A percentile compares a stretch with the other conserved stretches of the same genome.
Conservation (phyloP, 1,140 invertebrate genomes). For the Neodiprion pinetum region DNA sequence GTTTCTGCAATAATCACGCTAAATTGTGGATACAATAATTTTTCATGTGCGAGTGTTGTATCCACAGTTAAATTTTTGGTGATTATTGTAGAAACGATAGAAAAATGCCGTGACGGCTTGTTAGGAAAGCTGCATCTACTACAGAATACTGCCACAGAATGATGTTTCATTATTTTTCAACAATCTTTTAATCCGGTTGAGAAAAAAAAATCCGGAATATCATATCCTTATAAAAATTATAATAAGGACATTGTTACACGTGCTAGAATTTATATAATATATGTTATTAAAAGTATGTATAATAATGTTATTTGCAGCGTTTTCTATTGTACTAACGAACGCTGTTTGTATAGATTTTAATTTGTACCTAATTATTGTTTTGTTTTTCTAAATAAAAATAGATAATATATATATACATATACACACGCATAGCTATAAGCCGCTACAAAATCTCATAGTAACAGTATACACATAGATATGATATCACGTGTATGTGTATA, state of each 20-base stretch:
- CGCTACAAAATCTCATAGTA: neutral
- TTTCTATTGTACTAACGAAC: neutral
- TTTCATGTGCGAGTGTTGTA: too few relatives aligned
- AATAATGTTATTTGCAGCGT: neutral
- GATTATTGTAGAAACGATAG: too few relatives aligned
- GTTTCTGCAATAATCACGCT: too few relatives aligned
- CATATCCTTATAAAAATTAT: neutral
- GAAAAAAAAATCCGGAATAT: too few relatives aligned
- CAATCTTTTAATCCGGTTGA: too few relatives aligned
- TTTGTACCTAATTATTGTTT: slow-evolving; percentile 4
- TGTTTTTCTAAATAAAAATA: neutral
- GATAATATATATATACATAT: neutral
- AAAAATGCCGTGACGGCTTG: too few relatives aligned
- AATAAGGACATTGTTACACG: too few relatives aligned
- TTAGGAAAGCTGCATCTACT: neutral
- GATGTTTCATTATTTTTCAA: neutral
- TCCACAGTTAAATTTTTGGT: too few relatives aligned
- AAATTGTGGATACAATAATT: too few relatives aligned
- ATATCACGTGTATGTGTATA: neutral
- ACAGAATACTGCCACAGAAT: neutral
- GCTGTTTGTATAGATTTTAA: neutral
- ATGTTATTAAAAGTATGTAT: neutral
- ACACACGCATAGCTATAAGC: neutral
- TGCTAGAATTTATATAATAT: too few relatives aligned
- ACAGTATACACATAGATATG: too few relatives aligned